These are phyloP conservation scores for Adineta ricciae DNA, from an alignment of 2,888 invertebrate species.

Conservation along the genomic window DNA sequence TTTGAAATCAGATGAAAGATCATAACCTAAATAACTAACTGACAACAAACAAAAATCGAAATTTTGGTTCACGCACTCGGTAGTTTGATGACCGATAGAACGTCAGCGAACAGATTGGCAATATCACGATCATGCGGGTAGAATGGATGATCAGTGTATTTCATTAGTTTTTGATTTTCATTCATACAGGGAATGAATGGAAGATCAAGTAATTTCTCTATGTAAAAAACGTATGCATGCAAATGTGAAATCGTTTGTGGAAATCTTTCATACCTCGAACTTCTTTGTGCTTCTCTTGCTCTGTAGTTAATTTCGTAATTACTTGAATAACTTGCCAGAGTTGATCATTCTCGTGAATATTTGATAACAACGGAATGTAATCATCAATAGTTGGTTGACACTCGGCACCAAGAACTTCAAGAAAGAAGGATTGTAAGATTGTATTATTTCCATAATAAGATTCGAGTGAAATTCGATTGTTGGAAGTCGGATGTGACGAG, in stretches of 20 bases:
- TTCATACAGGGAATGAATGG: background rate
- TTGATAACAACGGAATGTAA: constrained; percentile 3
- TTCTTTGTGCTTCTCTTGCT: background rate
- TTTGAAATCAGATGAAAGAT: background rate
- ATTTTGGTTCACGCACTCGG: background rate
- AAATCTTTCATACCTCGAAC: background rate
- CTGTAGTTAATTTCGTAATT: background rate
- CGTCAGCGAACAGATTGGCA: background rate
- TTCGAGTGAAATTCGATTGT: background rate
- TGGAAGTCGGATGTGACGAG: background rate
- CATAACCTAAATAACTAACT: background rate
- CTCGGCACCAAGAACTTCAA: background rate
- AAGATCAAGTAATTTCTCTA: background rate
- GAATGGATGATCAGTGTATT: background rate
- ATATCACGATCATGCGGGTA: background rate
- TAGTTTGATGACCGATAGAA: background rate
- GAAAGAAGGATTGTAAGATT: background rate
- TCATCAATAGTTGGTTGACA: background rate
- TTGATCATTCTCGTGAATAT: background rate
- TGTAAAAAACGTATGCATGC: background rate
- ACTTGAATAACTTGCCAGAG: background rate
- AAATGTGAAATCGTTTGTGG: too few relatives aligned
- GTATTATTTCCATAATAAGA: background rate
- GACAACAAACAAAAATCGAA: background rate
- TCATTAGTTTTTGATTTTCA: background rate